These are phyloP conservation scores for Miniopterus natalensis DNA, from an alignment of 2,113 vertebrate genomes.

Conservation along the genomic window DNA sequence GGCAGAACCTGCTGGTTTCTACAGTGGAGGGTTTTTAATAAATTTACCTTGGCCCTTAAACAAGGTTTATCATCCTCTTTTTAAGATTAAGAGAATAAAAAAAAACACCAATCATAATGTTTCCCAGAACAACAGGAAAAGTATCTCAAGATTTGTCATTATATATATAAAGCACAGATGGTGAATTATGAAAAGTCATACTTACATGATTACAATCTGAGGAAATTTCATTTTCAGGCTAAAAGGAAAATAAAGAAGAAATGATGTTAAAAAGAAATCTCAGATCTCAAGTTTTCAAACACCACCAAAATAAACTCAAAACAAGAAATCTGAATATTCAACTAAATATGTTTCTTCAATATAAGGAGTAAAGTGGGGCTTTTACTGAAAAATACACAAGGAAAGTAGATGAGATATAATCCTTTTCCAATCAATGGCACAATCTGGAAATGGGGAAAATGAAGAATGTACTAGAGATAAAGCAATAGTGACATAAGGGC, in stretches of 20 bases:
- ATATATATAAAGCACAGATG: slow-evolving; percentile 53
- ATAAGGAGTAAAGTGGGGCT: background rate
- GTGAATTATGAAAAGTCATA: slow-evolving; percentile 76
- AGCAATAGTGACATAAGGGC: background rate
- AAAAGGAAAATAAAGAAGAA: slow-evolving; percentile 72
- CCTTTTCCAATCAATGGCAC: background rate
- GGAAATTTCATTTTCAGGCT: slow-evolving; percentile 96
- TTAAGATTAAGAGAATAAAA: slow-evolving; percentile 57
- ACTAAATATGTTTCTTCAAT: slow-evolving; percentile 41
- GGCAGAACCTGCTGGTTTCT: background rate
- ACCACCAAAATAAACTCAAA: slow-evolving; percentile 67
- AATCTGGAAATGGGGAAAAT: background rate
- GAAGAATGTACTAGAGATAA: background rate
- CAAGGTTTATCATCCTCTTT: background rate
- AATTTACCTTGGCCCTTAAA: slow-evolving; percentile 34
- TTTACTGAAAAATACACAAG: background rate
- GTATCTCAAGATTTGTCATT: slow-evolving; percentile 15
- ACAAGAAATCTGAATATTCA: slow-evolving; percentile 67
- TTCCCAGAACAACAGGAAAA: slow-evolving; percentile 61
- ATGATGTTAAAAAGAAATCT: slow-evolving; percentile 14
- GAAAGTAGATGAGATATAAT: background rate
- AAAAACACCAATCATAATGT: slow-evolving; percentile 29
- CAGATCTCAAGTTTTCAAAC: slow-evolving; percentile 60
- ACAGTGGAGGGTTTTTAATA: background rate
- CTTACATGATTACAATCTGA: slow-evolving; percentile 98